Base-by-base conservation (phyloP, 2,888 invertebrate species). In the Willowsia nigromaculata region DNA sequence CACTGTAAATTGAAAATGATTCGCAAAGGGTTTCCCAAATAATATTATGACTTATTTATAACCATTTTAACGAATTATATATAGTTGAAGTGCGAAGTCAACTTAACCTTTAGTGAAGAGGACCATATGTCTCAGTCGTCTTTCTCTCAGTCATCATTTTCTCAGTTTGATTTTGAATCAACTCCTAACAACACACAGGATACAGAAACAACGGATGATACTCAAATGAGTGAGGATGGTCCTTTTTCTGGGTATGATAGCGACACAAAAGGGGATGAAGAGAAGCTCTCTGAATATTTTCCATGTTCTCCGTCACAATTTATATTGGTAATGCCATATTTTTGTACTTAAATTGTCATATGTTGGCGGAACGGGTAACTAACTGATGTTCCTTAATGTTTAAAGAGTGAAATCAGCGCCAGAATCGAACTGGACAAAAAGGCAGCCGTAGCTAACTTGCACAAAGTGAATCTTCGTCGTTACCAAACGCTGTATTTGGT, bases 401-500 rank as follows among this genome's bases (percentile, higher is more conserved):
- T 86, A 0, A 27, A 92, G 92, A 47, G 90, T 65, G 90, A 91
- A 22, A 88, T 92, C 53, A 91, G 92, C 56, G 83, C 80, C 0
- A 33, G 92, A 65, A 90, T 68, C 6, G 68, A 92, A 11, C 40
- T 81, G 22, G 91, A 92, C 78, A 83, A 90, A 47, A 86, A 85
- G 56, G 89, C 65, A 13, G 88, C 92, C 5, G 82, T 92, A 37
- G 76, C 88, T 9, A 88, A 90, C 43, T 82, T 92, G 15, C 82
- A 91, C 27, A 81, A 82, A n/a, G 82, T 91, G 3, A 92, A 92
- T 43, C 82, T 89, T 50, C 59, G 59, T 18, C 88, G 92, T 9
- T 91, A 91, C 62, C 82, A 89, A n/a, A 82, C 90, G 47, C 76
- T 88, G 33, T 74, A 88, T 40, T 65, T 91, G 47, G 30, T 85